phyloP scores from a whole-genome alignment of 2,797 vertebrate genomes.

The Chiroxiphia lanceolata region DNA sequence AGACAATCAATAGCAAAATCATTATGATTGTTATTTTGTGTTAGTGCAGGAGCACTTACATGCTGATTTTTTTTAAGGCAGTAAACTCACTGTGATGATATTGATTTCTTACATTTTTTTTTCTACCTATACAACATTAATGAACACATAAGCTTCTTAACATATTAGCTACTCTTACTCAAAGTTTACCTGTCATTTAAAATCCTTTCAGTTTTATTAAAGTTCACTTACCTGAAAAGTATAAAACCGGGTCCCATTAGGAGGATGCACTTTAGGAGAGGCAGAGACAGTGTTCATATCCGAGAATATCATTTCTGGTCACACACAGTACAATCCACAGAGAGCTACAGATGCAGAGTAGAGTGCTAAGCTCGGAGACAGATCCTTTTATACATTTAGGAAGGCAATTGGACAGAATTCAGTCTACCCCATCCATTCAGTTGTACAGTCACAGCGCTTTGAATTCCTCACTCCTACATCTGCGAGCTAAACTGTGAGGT shows the following conservation, averaged over 20 bases:
- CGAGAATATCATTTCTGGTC: slow-evolving; percentile 96
- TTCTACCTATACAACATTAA: background rate
- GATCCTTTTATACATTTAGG: slow-evolving; percentile 77
- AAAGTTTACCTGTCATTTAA: slow-evolving; percentile 62
- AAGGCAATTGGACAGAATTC: slow-evolving; percentile 67
- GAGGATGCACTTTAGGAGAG: slow-evolving; percentile 95
- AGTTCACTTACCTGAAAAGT: slow-evolving; percentile 94
- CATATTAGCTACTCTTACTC: slow-evolving; percentile 13
- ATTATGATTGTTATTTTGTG: background rate
- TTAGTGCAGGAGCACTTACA: slow-evolving; percentile 11
- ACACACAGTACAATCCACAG: slow-evolving; percentile 82
- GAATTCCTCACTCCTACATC: slow-evolving; percentile 54
- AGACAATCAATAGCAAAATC: slow-evolving; percentile 18
- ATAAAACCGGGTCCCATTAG: slow-evolving; percentile 96
- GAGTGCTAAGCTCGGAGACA: slow-evolving; percentile 72
- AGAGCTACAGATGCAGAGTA: slow-evolving; percentile 72
- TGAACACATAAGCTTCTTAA: slow-evolving; percentile 19
- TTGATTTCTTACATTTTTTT: slow-evolving; percentile 13
- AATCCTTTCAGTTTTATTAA: slow-evolving; percentile 40
- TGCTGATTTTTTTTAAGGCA: background rate
- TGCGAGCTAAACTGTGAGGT: slow-evolving; percentile 66
- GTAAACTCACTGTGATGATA: background rate
- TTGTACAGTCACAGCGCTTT: slow-evolving; percentile 44
- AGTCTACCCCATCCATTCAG: slow-evolving; percentile 74
- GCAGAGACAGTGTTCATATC: slow-evolving; percentile 95